Evolutionary conservation across 2,113 vertebrate species (phyloP).

Genomic region (Zootoca vivipara): DNA sequence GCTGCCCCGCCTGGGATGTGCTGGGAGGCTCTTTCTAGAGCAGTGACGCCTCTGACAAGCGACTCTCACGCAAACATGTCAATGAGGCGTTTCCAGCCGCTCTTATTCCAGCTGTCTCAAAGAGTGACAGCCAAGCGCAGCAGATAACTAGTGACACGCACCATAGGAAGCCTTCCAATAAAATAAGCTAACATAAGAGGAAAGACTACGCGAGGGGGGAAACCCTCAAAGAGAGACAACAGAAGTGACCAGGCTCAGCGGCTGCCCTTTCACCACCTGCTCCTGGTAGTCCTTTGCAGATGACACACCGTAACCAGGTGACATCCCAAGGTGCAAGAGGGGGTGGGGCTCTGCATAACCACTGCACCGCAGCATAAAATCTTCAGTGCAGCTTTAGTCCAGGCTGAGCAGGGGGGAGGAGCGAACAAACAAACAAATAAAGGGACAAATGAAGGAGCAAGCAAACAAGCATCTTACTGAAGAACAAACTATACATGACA

Average conservation of each 20-base stretch:
- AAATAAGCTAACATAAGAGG: background rate
- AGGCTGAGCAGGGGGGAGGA: too few relatives aligned
- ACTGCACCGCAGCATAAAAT: background rate
- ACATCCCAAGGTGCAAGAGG: background rate
- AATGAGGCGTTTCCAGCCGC: background rate
- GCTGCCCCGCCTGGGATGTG: background rate
- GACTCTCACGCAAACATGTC: background rate
- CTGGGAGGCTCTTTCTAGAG: background rate
- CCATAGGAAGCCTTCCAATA: background rate
- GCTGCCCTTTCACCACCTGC: background rate
- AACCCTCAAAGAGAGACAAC: fast-evolving
- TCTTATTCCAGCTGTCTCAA: background rate
- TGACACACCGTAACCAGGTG: background rate
- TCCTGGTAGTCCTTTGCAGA: background rate
- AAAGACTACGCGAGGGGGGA: background rate
- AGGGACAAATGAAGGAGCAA: too few relatives aligned
- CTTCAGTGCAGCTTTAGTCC: background rate
- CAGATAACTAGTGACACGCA: slow-evolving; percentile 1
- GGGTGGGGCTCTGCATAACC: background rate
- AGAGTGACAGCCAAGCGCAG: background rate
- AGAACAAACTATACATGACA: too few relatives aligned
- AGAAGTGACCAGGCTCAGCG: fast-evolving
- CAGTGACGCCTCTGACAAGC: background rate
- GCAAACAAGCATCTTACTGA: too few relatives aligned
- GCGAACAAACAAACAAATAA: too few relatives aligned